Conservation (phyloP, 2,797 vertebrate species). For the Meda fulgida region DNA sequence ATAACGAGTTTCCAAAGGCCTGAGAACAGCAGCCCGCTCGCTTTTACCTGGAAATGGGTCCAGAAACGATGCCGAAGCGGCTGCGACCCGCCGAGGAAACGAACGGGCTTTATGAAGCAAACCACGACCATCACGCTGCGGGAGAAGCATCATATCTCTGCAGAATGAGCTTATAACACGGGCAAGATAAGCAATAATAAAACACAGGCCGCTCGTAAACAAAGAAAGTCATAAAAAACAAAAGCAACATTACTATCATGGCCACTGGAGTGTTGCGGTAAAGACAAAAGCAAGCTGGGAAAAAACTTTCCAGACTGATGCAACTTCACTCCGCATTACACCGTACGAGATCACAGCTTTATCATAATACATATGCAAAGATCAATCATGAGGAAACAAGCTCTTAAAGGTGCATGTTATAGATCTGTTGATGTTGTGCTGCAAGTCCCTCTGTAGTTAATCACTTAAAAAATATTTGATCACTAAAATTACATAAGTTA, state of each 20-base stretch:
- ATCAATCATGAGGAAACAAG: not conserved
- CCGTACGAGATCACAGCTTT: not conserved
- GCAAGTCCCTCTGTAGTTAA: too few relatives aligned
- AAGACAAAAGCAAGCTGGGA: not conserved
- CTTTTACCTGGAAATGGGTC: slow-evolving; percentile 19
- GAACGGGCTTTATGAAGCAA: not conserved
- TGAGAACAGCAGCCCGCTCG: slow-evolving; percentile 7
- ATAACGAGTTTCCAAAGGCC: slow-evolving; percentile 43
- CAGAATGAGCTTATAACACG: not conserved
- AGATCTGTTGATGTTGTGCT: too few relatives aligned
- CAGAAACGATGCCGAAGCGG: slow-evolving; percentile 7
- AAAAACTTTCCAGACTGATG: not conserved
- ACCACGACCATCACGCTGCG: not conserved
- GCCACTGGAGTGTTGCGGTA: not conserved
- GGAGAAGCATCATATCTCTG: not conserved
- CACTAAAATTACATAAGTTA: too few relatives aligned
- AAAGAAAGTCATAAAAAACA: not conserved
- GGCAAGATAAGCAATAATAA: not conserved
- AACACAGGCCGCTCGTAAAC: not conserved
- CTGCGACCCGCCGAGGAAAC: slow-evolving; percentile 1
- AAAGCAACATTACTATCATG: not conserved
- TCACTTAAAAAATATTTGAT: too few relatives aligned
- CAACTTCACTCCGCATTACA: not conserved
- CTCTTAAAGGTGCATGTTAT: too few relatives aligned
- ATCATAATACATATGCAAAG: not conserved